A percentile compares a stretch with the other conserved stretches of the same genome.
Evolutionary conservation across 2,888 invertebrate genomes (phyloP).

Genomic region (Clitarchus hookeri): DNA sequence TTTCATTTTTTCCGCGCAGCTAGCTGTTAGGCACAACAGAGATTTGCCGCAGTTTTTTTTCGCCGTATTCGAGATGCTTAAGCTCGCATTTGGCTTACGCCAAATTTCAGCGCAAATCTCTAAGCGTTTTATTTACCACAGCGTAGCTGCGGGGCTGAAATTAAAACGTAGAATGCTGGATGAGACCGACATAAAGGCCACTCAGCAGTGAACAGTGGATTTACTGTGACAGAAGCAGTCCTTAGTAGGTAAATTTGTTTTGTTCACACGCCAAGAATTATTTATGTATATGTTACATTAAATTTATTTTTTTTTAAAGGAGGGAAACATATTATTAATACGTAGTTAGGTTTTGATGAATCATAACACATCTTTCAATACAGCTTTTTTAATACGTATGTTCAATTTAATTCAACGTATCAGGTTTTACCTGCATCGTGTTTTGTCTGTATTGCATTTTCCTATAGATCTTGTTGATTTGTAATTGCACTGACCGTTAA

Average conservation of each 20-base stretch:
- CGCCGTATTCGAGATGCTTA: neutral
- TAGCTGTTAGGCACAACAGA: neutral
- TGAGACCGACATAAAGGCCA: neutral
- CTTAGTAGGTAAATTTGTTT: neutral
- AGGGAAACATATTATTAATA: no score
- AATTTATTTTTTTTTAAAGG: no score
- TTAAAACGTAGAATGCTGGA: neutral
- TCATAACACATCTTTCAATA: no score
- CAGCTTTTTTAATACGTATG: no score
- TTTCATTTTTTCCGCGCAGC: neutral
- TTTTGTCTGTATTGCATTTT: no score
- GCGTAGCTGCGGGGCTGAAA: neutral
- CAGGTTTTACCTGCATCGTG: no score
- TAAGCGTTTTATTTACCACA: neutral
- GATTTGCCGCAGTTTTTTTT: neutral
- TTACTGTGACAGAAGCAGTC: neutral
- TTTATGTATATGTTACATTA: no score
- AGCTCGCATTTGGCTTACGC: neutral
- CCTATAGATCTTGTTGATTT: no score
- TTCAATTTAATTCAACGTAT: no score
- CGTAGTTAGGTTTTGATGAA: no score
- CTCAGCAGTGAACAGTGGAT: neutral
- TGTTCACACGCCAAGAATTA: no score
- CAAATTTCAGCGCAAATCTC: neutral
- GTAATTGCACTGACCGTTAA: no score